Evolutionary conservation across 2,113 vertebrate species (phyloP).

Genomic region (Rhipidura dahli): DNA sequence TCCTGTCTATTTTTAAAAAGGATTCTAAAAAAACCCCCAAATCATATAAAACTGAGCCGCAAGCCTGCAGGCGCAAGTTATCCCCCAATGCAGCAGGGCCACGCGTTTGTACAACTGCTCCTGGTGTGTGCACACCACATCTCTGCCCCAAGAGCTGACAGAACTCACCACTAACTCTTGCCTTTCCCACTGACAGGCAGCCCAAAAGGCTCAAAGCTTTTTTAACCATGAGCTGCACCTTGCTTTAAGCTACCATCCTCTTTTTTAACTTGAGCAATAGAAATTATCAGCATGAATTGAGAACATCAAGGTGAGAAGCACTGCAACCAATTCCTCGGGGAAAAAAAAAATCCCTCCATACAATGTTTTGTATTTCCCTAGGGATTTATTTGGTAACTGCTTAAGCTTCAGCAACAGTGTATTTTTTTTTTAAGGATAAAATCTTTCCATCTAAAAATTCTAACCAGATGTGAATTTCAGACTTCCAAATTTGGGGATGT

Average conservation of each 20-base stretch:
- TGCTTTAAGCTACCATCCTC: neutral
- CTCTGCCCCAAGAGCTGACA: neutral
- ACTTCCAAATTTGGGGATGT: conserved; percentile 59
- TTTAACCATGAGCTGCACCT: neutral
- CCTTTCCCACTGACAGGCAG: neutral
- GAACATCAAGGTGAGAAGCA: neutral
- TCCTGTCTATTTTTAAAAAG: conserved; percentile 41
- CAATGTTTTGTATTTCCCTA: neutral
- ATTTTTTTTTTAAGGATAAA: neutral
- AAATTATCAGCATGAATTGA: neutral
- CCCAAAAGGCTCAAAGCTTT: neutral
- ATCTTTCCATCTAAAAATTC: conserved; percentile 46
- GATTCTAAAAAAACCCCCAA: neutral
- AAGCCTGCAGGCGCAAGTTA: neutral
- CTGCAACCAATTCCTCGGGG: neutral
- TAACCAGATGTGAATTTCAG: conserved; percentile 55
- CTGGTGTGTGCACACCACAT: neutral
- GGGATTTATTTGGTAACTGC: neutral
- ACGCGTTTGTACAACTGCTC: neutral
- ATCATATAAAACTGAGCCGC: neutral
- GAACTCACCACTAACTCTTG: neutral
- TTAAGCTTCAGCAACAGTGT: neutral
- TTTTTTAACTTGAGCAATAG: neutral
- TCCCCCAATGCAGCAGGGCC: neutral
- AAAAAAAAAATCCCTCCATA: neutral